Evolutionary conservation across 53 echinoderm and acorn worm species (phyloP), one percentile per base, ranked within the genome.

Genomic region (Zoroaster sp.): DNA sequence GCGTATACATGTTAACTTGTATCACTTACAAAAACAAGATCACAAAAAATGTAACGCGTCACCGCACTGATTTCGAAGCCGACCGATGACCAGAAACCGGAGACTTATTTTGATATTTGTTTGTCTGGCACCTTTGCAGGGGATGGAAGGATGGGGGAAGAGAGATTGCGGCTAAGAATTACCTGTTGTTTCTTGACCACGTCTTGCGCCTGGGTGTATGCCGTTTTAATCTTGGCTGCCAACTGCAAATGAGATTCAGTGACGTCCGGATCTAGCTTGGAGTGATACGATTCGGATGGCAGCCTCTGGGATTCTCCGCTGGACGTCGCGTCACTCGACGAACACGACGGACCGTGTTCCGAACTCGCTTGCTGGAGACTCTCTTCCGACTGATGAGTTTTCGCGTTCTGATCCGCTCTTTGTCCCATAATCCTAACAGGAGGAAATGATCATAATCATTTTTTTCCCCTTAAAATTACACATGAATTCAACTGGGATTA

Each of bases 391-490:
- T 41, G 74, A 95, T 94, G 11, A 91, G 96, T 71, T 96, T 96
- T 39, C 96, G 78, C 1, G 96, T 96, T 31, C 89, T 91, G 20
- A 96, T 77, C 9, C 96, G 65, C 21, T 94, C 94, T 73, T 94
- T 93, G 89, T 93, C 94, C 96, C 96, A 96, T 31, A 96, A 63
- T 70, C 96, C 96, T 96, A 31, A 17, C 23, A 73, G 0, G 38
- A 28, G 87, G 45, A 41, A 21, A 39, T 1, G 1, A 66, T n/a
- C n/a, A n/a, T n/a, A n/a, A n/a, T n/a, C n/a, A n/a, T n/a, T n/a
- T n/a, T n/a, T n/a, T n/a, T n/a, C n/a, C n/a, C n/a, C n/a, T n/a
- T n/a, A n/a, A n/a, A n/a, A n/a, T n/a, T n/a, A n/a, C n/a, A n/a
- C n/a, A n/a, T n/a, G n/a, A n/a, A n/a, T n/a, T n/a, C n/a, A n/a